Evolutionary conservation across 2,113 vertebrate species (phyloP).

Genomic region (Austrofundulus limnaeus): DNA sequence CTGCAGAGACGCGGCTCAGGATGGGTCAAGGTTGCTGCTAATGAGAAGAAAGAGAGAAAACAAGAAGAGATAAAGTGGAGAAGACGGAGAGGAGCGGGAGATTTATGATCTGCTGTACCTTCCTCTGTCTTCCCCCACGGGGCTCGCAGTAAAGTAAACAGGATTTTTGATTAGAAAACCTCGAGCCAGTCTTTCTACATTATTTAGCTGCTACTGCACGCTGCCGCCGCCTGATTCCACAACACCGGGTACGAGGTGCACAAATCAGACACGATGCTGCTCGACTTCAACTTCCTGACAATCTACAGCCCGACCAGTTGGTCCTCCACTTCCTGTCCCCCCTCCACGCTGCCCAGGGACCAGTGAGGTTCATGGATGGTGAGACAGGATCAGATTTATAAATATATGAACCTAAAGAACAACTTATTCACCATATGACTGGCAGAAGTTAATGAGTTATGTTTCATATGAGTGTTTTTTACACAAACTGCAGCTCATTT

Average conservation of each 20-base stretch:
- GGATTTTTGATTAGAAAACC: constrained; percentile 55
- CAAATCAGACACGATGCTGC: too few species aligned
- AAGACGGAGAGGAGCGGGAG: constrained; percentile 28
- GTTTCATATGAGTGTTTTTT: too few species aligned
- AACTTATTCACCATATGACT: too few species aligned
- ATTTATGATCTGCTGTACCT: constrained; percentile 39
- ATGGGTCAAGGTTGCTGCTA: constrained; percentile 60
- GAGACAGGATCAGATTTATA: too few species aligned
- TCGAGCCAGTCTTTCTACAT: constrained; percentile 32
- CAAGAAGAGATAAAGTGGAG: constrained; percentile 14
- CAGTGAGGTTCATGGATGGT: too few species aligned
- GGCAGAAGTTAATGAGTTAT: too few species aligned
- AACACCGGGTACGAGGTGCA: too few species aligned
- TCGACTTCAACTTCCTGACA: constrained; percentile 30
- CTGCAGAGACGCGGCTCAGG: constrained; percentile 16
- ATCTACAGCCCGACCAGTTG: constrained; percentile 40
- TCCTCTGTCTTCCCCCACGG: constrained; percentile 37
- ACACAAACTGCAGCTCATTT: too few species aligned
- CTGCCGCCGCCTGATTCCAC: constrained; percentile 11
- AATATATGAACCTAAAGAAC: too few species aligned
- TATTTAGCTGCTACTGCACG: constrained; percentile 46
- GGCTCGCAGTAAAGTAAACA: constrained; percentile 53
- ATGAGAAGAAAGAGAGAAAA: constrained; percentile 37
- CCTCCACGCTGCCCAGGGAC: too few species aligned
- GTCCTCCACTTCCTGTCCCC: too few species aligned